A percentile compares a stretch with the other conserved stretches of the same genome.
Evolutionary conservation across 2,113 vertebrate species (phyloP).

Genomic region (Passer montanus): DNA sequence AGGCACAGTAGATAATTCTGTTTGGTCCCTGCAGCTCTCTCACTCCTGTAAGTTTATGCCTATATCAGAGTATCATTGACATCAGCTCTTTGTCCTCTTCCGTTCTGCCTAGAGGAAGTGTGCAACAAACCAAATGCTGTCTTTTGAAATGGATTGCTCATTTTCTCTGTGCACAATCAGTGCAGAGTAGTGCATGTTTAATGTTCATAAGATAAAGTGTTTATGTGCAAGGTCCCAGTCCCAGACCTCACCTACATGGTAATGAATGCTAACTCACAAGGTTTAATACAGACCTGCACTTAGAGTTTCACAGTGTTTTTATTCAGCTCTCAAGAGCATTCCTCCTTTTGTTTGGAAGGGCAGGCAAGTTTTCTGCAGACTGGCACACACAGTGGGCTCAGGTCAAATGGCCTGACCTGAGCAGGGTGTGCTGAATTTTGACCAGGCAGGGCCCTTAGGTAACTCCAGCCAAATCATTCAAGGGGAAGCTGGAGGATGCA

Average conservation of each 20-base stretch:
- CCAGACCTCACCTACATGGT: neutral
- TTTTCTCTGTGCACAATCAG: neutral
- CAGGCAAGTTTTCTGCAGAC: neutral
- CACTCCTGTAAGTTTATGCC: neutral
- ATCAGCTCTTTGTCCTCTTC: neutral
- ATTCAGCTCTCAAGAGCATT: neutral
- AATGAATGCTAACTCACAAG: neutral
- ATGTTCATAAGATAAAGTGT: neutral
- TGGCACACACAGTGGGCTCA: neutral
- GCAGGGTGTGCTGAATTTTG: neutral
- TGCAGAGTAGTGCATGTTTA: neutral
- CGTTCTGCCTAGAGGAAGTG: neutral
- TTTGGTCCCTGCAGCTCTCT: neutral
- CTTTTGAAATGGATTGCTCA: neutral
- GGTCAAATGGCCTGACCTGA: neutral
- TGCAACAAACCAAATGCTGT: accelerated
- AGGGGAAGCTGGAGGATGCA: neutral
- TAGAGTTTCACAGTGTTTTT: neutral
- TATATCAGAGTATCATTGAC: neutral
- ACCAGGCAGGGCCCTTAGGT: neutral
- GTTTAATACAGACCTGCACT: neutral
- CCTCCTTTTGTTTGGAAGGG: neutral
- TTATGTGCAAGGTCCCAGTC: neutral
- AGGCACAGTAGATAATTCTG: neutral
- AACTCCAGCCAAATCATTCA: neutral